These are phyloP conservation scores for Zelleria hepariella DNA, from an alignment of 2,888 invertebrate species.

Conservation along the genomic window DNA sequence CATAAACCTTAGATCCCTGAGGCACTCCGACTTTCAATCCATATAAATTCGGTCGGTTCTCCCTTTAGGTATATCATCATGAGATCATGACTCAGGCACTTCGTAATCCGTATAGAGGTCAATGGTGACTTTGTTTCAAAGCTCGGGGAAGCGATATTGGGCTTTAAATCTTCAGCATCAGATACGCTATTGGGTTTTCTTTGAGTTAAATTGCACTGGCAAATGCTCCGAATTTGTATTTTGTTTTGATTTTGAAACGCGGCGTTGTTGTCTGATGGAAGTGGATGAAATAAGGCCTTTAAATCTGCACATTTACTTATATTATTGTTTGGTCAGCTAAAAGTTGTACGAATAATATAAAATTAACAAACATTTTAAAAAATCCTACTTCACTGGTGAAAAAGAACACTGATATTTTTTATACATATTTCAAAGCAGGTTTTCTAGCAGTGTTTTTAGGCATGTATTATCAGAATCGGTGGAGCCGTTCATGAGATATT, in stretches of 20 bases:
- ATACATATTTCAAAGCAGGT: no score
- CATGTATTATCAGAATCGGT: no score
- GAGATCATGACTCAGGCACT: slow-evolving; percentile 4
- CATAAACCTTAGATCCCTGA: no score
- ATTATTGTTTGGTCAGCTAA: no score
- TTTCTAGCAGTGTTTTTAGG: no score
- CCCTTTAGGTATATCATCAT: background rate
- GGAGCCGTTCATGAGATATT: no score
- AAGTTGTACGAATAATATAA: no score
- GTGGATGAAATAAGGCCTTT: background rate
- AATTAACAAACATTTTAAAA: no score
- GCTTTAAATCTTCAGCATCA: background rate
- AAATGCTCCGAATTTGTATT: background rate
- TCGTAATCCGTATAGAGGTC: slow-evolving; percentile 4
- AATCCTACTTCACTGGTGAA: no score
- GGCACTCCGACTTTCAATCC: background rate
- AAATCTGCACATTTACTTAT: no score
- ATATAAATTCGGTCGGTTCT: background rate
- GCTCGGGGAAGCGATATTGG: background rate
- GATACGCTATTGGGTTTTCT: background rate
- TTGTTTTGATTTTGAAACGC: background rate
- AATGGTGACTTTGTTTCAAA: background rate
- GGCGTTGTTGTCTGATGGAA: background rate
- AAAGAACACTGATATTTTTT: no score
- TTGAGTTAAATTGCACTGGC: background rate